Conservation (phyloP, 2,888 invertebrate genomes). For the Diaphora mendica region DNA sequence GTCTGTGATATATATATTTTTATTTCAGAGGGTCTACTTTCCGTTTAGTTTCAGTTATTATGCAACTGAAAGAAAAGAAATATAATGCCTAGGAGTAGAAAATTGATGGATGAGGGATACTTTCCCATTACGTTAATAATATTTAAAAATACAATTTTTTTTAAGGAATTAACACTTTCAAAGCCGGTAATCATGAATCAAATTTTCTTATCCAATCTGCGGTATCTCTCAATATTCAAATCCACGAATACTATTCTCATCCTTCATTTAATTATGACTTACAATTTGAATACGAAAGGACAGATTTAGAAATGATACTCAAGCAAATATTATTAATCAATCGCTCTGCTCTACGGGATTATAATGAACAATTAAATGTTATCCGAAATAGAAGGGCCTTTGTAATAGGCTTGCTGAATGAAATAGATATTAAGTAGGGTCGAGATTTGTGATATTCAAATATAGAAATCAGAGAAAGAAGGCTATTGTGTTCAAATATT, state of each 20-base stretch:
- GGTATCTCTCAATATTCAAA: neutral
- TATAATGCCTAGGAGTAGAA: too few relatives aligned
- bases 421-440: conserved; percentile 22
- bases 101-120: too few relatives aligned
- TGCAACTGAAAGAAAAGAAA: too few relatives aligned
- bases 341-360: neutral
- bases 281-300: conserved; percentile 6
- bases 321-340: conserved; percentile 8
- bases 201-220: neutral
- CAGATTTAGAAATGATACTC: conserved; percentile 7
- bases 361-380: conserved; percentile 27
- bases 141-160: too few relatives aligned
- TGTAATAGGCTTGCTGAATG: conserved; percentile 32
- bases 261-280: conserved; percentile 7
- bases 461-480: neutral
- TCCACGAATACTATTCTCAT: neutral
- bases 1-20: too few relatives aligned
- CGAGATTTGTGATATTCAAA: conserved; percentile 22
- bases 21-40: too few relatives aligned
- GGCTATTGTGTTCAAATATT: neutral
- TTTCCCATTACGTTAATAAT: too few relatives aligned
- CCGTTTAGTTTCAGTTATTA: too few relatives aligned
- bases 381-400: conserved; percentile 6
- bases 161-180: too few relatives aligned
- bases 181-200: neutral